phyloP scores from a whole-genome alignment of 2,113 vertebrate species.

The Zonotrichia leucophrys region DNA sequence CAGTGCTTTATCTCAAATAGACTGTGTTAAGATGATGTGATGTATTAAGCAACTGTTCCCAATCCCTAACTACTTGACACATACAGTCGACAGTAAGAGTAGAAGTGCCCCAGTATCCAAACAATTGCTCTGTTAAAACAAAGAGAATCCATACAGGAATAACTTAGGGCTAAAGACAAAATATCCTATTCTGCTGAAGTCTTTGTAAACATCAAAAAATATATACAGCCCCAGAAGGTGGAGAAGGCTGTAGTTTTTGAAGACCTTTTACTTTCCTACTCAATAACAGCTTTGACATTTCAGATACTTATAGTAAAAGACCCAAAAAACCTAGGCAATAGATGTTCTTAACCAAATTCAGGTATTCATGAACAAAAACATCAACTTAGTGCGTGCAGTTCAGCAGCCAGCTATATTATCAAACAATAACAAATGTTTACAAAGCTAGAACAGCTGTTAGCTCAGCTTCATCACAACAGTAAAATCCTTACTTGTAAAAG shows the following conservation, averaged over 20 bases:
- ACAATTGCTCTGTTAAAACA: not conserved
- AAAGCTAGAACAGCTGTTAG: not conserved
- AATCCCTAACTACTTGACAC: not conserved
- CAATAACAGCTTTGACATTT: not conserved
- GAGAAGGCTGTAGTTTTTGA: not conserved
- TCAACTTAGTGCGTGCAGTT: not conserved
- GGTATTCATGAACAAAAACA: not conserved
- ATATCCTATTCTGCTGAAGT: not conserved
- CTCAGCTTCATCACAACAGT: not conserved
- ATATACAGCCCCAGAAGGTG: not conserved
- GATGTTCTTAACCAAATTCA: not conserved
- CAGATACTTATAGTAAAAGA: not conserved
- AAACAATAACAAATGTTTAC: not conserved
- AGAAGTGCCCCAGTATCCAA: not conserved
- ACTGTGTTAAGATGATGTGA: not conserved
- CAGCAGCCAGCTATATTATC: not conserved
- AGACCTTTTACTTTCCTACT: not conserved
- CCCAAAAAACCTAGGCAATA: not conserved
- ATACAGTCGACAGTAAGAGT: not conserved
- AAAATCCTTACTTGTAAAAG: not conserved
- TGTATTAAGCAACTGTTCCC: not conserved
- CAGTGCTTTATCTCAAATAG: not conserved
- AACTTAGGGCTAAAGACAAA: not conserved
- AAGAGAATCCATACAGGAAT: not conserved
- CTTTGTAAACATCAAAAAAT: not conserved